Evolutionary conservation across 2,797 vertebrate species (phyloP).

Genomic region (Epinephelus awoara): DNA sequence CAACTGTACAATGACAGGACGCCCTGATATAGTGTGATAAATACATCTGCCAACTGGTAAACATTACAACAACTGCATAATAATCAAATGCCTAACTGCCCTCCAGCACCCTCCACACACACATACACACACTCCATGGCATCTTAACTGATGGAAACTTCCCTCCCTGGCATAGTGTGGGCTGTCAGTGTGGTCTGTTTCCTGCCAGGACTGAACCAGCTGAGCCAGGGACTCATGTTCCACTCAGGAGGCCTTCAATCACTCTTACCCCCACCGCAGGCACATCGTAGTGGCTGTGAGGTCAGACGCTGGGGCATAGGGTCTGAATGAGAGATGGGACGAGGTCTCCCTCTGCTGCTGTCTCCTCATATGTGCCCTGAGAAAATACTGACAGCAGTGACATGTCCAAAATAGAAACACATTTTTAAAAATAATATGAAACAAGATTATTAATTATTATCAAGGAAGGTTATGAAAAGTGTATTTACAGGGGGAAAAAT

Average conservation of each 20-base stretch:
- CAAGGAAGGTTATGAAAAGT: background rate
- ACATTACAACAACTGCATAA: slow-evolving; percentile 46
- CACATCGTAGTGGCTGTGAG: slow-evolving; percentile 54
- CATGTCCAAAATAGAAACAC: slow-evolving; percentile 10
- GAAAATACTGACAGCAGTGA: slow-evolving; percentile 6
- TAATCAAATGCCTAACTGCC: slow-evolving; percentile 52
- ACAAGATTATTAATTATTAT: too few species aligned
- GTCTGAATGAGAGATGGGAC: slow-evolving; percentile 46
- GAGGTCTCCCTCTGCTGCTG: slow-evolving; percentile 82
- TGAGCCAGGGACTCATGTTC: slow-evolving; percentile 79
- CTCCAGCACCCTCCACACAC: slow-evolving; percentile 11
- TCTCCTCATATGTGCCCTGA: slow-evolving; percentile 21
- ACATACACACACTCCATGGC: slow-evolving; percentile 39
- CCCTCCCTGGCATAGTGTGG: slow-evolving; percentile 62
- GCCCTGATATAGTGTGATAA: slow-evolving; percentile 29
- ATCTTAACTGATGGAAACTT: slow-evolving; percentile 77
- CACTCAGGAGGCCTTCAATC: slow-evolving; percentile 75
- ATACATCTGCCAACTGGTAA: slow-evolving; percentile 26
- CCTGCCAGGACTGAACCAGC: slow-evolving; percentile 71
- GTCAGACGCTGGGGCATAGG: slow-evolving; percentile 44
- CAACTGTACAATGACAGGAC: background rate
- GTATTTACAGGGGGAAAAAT: background rate
- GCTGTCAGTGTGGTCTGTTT: slow-evolving; percentile 73
- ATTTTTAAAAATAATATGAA: background rate
- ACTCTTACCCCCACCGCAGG: slow-evolving; percentile 62